A percentile compares a stretch with the other conserved stretches of the same genome.
Evolutionary conservation across 2,888 invertebrate species (phyloP).

Genomic region (Aphidius colemani): DNA sequence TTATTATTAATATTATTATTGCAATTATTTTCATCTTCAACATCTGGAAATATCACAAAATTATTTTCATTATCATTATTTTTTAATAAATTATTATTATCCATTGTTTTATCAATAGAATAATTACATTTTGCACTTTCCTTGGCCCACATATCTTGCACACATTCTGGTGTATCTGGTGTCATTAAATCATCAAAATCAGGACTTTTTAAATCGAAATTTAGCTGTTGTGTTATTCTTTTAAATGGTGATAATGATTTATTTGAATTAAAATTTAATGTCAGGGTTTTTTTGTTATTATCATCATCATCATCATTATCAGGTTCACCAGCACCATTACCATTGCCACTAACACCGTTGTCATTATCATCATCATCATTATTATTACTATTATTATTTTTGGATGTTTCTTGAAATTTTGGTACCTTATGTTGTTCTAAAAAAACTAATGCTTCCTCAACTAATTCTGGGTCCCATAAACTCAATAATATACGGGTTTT

Average conservation of each 20-base stretch:
- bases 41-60: slow-evolving; percentile 66
- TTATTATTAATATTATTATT: slow-evolving; percentile 36
- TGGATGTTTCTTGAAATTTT: slow-evolving; percentile 48
- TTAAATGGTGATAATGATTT: slow-evolving; percentile 75
- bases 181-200: slow-evolving; percentile 76
- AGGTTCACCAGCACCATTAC: slow-evolving; percentile 9
- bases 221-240: slow-evolving; percentile 77
- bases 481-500: slow-evolving; percentile 80
- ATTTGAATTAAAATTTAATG: slow-evolving; percentile 34
- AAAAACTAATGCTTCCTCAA: slow-evolving; percentile 84
- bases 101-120: slow-evolving; percentile 36
- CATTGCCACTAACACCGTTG: not conserved
- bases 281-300: slow-evolving; percentile 14
- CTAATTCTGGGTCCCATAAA: slow-evolving; percentile 83
- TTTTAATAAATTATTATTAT: slow-evolving; percentile 43
- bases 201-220: slow-evolving; percentile 73
- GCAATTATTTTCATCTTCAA: slow-evolving; percentile 57
- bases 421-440: slow-evolving; percentile 77
- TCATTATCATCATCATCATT: not conserved
- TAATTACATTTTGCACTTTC: slow-evolving; percentile 55
- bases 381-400: slow-evolving; percentile 15
- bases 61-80: slow-evolving; percentile 60
- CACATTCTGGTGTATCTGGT: slow-evolving; percentile 68
- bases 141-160: slow-evolving; percentile 70
- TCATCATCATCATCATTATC: not conserved